Conservation (phyloP, 2,888 invertebrate species). For the Tigriopus californicus region DNA sequence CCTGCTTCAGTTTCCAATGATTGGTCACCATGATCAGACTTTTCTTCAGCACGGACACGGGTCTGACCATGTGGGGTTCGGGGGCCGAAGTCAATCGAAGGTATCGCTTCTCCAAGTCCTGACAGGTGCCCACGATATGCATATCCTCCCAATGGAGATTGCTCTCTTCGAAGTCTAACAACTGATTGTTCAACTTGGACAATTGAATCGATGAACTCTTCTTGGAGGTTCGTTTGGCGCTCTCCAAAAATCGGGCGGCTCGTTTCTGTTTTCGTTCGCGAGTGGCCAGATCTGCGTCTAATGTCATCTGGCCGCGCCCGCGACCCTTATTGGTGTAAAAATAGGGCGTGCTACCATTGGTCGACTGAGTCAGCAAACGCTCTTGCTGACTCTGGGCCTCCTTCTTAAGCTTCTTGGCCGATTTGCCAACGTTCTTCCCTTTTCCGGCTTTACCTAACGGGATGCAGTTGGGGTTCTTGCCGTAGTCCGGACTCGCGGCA, state of each 20-base stretch:
- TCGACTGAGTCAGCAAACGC: background rate
- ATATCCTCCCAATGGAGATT: conserved; percentile 64
- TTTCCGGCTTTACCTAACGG: conserved; percentile 12
- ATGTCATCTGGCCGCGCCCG: conserved; percentile 17
- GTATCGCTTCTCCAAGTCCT: conserved; percentile 86
- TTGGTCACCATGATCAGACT: conserved; percentile 77
- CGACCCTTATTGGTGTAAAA: conserved; percentile 10
- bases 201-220: background rate
- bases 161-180: conserved; percentile 30
- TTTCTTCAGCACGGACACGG: conserved; percentile 59
- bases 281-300: conserved; percentile 23
- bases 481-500: background rate
- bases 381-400: background rate
- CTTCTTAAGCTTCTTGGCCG: background rate
- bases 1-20: conserved; percentile 70
- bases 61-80: conserved; percentile 6
- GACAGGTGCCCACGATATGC: conserved; percentile 84
- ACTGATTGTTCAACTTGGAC: conserved; percentile 4
- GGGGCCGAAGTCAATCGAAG: conserved; percentile 58
- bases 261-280: conserved; percentile 63
- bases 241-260: conserved; percentile 54
- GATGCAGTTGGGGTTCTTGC: conserved; percentile 12
- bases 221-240: background rate
- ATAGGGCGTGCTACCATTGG: conserved; percentile 1
- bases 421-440: background rate